phyloP scores from a whole-genome alignment of 2,113 vertebrate genomes.

The Dipodomys stephensi region DNA sequence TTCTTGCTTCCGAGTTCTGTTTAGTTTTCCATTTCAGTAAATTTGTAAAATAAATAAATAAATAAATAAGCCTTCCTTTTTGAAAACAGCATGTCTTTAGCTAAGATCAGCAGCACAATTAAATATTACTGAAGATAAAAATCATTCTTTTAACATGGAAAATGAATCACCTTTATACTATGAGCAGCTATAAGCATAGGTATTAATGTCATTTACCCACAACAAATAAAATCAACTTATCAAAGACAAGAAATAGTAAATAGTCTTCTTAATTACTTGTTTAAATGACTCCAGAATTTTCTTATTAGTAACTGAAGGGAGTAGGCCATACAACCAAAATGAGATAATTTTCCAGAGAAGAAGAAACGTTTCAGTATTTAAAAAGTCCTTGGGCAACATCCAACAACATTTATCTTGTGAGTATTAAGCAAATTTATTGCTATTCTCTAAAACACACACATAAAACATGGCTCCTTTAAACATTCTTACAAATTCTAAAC shows the following conservation, averaged over 20 bases:
- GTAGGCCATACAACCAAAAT: conserved; percentile 65
- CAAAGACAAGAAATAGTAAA: conserved; percentile 60
- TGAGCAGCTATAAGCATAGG: conserved; percentile 13
- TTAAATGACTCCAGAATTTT: conserved; percentile 66
- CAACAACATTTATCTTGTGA: conserved; percentile 42
- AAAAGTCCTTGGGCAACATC: conserved; percentile 52
- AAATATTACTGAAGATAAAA: conserved; percentile 35
- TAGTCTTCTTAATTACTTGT: conserved; percentile 31
- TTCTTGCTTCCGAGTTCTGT: conserved; percentile 66
- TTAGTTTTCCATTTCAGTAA: conserved; percentile 54
- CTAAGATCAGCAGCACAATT: conserved; percentile 59
- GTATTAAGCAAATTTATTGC: conserved; percentile 31
- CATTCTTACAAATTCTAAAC: conserved; percentile 9
- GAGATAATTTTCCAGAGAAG: conserved; percentile 68
- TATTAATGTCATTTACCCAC: conserved; percentile 58
- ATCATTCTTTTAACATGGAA: conserved; percentile 41
- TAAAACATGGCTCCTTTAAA: conserved; percentile 2
- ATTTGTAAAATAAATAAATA: background rate
- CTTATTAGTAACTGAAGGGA: conserved; percentile 66
- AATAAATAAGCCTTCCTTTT: background rate
- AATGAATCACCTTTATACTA: conserved; percentile 61
- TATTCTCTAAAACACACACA: conserved; percentile 9
- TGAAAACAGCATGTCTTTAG: conserved; percentile 5
- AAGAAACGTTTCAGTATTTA: conserved; percentile 58
- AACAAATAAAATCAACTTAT: conserved; percentile 68